Conservation (phyloP, 1,140 invertebrate genomes). For the Nymphalis io region DNA sequence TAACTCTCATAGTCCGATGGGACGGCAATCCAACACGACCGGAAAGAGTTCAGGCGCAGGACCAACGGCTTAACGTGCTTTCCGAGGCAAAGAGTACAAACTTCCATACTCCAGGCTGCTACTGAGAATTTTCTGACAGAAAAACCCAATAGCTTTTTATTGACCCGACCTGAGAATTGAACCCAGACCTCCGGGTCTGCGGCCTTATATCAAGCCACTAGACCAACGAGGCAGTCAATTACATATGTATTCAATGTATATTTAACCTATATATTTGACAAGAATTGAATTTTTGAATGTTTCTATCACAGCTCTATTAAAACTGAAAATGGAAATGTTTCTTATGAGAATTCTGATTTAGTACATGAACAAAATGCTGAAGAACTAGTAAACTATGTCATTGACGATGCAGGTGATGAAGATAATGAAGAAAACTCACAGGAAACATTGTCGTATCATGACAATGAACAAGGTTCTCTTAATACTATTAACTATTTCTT, state of each 20-base stretch:
- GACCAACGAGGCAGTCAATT: too few relatives aligned
- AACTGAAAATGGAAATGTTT: constrained; percentile 5
- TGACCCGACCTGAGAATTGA: too few relatives aligned
- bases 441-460: neutral
- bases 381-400: constrained; percentile 2
- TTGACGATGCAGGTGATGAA: constrained; percentile 11
- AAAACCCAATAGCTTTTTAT: too few relatives aligned
- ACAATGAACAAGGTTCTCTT: constrained; percentile 21
- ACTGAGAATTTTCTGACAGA: too few relatives aligned
- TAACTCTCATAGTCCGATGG: too few relatives aligned
- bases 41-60: too few relatives aligned
- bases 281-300: neutral
- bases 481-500: neutral
- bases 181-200: too few relatives aligned
- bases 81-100: too few relatives aligned
- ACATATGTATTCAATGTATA: neutral
- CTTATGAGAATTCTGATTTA: constrained; percentile 13
- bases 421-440: constrained; percentile 25
- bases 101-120: too few relatives aligned
- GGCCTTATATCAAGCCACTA: too few relatives aligned
- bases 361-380: constrained; percentile 1
- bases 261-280: neutral
- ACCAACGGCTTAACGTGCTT: too few relatives aligned
- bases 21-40: too few relatives aligned
- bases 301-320: constrained; percentile 13